Base-by-base conservation (phyloP, 2,797 vertebrate species). In the Schizopygopsis malacanthus region DNA sequence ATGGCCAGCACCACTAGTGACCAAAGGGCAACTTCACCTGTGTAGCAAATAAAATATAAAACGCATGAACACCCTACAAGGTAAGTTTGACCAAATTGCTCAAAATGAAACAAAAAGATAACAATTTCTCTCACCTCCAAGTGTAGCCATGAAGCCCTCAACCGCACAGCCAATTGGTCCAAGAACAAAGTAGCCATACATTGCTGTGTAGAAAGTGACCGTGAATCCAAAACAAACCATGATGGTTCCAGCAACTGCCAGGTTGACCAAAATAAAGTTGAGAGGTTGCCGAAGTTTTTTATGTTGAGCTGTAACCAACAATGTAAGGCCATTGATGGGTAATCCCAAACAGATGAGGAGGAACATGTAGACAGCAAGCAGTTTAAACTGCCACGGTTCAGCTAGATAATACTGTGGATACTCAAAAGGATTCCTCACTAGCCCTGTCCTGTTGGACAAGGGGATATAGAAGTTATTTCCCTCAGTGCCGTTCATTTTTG, bases 221-320 rank as follows among this genome's bases (percentile, higher is more conserved):
- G 95, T 96, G 93, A 96, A 96, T 85, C 96, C 96, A 11, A 95
- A 96, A 33, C 37, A 47, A 79, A 94, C 93, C 95, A 96, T 96
- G 91, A 94, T 92, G 84, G 95, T 93, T 25, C 95, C 94, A 1
- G 96, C 96, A 82, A 96, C 94, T 0, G 95, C 95, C 92, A 96
- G 89, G 93, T 96, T 96, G 79, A 96, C 95, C 84, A 96, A 89
- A 90, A 96, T 96, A 87, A 93, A 96, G 92, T 96, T 96, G 77
- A 96, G 95, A 0, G 95, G 96, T 88, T 96, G 95, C 28, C 92
- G 92, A 15, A 96, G 95, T 89, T 96, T 96, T 94, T 97, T 96
- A 91, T 97, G 95, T 84, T 96, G 94, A 83, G 93, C 92, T 56
- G 95, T 94, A 86, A 94, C 96, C 11, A 95, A 20, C 89, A 97